Evolutionary conservation across 1,140 invertebrate species (phyloP).

Genomic region (Drosophila ercepeae): DNA sequence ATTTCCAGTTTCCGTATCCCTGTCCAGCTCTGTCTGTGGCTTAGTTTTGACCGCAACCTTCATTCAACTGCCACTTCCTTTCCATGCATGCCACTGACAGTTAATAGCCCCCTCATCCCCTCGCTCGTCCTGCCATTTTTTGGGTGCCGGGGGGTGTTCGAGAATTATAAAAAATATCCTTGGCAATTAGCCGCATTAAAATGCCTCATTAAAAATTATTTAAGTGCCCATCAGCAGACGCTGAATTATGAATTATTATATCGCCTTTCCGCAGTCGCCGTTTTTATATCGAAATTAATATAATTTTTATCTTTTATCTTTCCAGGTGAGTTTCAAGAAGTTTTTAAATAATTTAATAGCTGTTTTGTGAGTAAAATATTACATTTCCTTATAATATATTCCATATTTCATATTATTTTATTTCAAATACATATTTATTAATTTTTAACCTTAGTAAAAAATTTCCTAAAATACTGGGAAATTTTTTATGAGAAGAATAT

Average conservation of each 20-base stretch:
- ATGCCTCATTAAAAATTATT: constrained; percentile 56
- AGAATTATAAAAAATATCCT: constrained; percentile 32
- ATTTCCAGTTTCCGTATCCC: too few species aligned
- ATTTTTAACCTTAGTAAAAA: too few species aligned
- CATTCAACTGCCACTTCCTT: constrained; percentile 42
- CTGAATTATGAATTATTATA: constrained; percentile 39
- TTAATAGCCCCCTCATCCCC: constrained; percentile 47
- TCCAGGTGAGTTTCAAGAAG: constrained; percentile 43
- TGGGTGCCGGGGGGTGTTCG: too few species aligned
- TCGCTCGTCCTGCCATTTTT: constrained; percentile 4
- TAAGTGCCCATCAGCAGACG: constrained; percentile 48
- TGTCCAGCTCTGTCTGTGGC: constrained; percentile 19
- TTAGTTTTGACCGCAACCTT: constrained; percentile 62
- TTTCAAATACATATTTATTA: too few species aligned
- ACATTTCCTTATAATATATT: too few species aligned
- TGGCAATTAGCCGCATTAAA: constrained; percentile 65
- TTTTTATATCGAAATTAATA: neutral
- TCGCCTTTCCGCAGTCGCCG: neutral
- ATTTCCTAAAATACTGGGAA: too few species aligned
- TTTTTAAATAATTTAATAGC: neutral
- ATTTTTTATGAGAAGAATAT: neutral
- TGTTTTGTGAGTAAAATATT: neutral
- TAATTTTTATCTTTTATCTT: constrained; percentile 4
- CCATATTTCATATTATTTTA: too few species aligned
- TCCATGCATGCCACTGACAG: constrained; percentile 52